Evolutionary conservation across 2,113 vertebrate genomes (phyloP).

Genomic region (Phasianus colchicus): DNA sequence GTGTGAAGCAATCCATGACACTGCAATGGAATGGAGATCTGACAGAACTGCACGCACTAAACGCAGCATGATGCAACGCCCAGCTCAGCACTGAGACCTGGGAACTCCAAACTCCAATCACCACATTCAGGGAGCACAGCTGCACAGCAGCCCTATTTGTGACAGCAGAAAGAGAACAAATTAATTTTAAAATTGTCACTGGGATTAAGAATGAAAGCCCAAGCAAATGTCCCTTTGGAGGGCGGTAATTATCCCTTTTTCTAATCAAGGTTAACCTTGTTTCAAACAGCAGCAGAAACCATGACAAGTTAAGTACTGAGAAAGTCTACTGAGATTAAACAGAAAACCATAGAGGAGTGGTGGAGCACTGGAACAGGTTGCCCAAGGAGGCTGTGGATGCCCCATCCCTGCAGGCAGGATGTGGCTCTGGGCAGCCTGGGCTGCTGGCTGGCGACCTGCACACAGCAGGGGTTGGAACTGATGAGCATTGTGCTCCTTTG

Average conservation of each 20-base stretch:
- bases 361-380: too few species aligned
- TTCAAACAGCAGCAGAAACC: background rate
- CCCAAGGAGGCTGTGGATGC: too few species aligned
- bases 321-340: background rate
- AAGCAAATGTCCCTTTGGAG: background rate
- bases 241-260: background rate
- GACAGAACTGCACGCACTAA: accelerated
- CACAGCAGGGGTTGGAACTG: too few species aligned
- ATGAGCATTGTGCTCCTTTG: too few species aligned
- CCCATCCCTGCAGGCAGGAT: too few species aligned
- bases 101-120: background rate
- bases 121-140: background rate
- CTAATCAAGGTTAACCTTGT: background rate
- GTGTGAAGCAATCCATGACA: background rate
- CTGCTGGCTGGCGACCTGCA: too few species aligned
- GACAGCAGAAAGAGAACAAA: background rate
- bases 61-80: accelerated
- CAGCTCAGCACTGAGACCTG: background rate
- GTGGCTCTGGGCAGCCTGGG: too few species aligned
- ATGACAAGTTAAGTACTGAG: background rate
- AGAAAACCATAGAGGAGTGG: background rate
- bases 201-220: background rate
- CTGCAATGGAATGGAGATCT: background rate
- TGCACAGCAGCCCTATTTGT: background rate
- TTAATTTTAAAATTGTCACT: background rate